Conservation (phyloP, 2,888 invertebrate species). For the Xanthia togata region DNA sequence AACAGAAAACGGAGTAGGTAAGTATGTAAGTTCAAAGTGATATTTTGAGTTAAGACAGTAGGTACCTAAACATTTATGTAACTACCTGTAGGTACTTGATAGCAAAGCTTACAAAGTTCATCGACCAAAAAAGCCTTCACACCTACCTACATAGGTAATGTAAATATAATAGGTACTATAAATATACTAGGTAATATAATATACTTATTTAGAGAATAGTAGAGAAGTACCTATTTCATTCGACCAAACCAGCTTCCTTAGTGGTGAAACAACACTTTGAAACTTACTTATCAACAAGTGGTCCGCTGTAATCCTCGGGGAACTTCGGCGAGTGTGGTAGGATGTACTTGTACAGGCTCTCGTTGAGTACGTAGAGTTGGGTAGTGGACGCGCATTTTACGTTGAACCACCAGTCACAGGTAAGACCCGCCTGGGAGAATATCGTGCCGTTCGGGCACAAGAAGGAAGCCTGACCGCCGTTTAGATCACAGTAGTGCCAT, state of each 20-base stretch:
- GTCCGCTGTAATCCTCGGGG: slow-evolving; percentile 97
- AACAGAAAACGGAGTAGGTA: slow-evolving; percentile 8
- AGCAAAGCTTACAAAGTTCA: not conserved
- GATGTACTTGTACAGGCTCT: slow-evolving; percentile 96
- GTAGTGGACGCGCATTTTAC: slow-evolving; percentile 95
- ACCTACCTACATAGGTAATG: too few relatives aligned
- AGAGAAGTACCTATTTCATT: not conserved
- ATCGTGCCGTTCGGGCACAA: slow-evolving; percentile 97
- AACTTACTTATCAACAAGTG: slow-evolving; percentile 95
- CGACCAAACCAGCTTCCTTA: not conserved
- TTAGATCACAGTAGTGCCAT: slow-evolving; percentile 97
- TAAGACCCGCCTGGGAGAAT: slow-evolving; percentile 96
- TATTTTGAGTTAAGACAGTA: not conserved
- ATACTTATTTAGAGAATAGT: too few relatives aligned
- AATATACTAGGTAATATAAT: too few relatives aligned
- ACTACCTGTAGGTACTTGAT: not conserved
- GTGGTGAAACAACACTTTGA: not conserved
- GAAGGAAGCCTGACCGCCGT: slow-evolving; percentile 97
- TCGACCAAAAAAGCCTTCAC: not conserved
- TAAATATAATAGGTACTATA: too few relatives aligned
- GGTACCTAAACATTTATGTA: not conserved
- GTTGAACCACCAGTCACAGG: slow-evolving; percentile 98
- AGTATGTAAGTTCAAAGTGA: not conserved
- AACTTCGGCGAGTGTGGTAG: slow-evolving; percentile 96
- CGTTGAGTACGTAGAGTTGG: slow-evolving; percentile 96